A percentile compares a stretch with the other conserved stretches of the same genome.
phyloP scores from a whole-genome alignment of 1,140 invertebrate species.

The Drosophila sucinea region DNA sequence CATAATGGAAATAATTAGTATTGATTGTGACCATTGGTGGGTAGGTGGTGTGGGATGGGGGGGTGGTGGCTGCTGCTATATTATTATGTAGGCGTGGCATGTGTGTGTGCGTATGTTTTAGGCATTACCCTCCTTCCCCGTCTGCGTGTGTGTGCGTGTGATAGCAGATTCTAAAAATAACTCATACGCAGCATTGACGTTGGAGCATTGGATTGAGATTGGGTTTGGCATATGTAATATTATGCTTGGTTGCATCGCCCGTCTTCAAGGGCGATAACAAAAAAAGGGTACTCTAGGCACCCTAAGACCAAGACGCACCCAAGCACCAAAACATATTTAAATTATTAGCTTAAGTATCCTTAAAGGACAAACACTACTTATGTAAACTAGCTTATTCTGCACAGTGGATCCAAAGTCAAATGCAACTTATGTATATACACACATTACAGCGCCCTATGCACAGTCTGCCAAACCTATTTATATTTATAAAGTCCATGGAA shows the following conservation, averaged over 20 bases:
- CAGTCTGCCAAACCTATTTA: no score
- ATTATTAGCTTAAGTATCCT: no score
- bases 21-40: constrained; percentile 53
- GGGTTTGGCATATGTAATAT: constrained; percentile 46
- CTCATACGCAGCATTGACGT: constrained; percentile 51
- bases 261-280: constrained; percentile 27
- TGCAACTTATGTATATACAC: no score
- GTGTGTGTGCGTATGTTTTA: constrained; percentile 11
- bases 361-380: no score
- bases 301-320: no score
- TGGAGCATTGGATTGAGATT: constrained; percentile 52
- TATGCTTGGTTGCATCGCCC: constrained; percentile 46
- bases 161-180: constrained; percentile 54
- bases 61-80: no score
- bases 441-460: no score
- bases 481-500: no score
- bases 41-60: background rate
- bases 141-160: constrained; percentile 39
- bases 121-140: constrained; percentile 5
- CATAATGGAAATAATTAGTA: constrained; percentile 73
- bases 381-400: no score
- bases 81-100: background rate
- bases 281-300: constrained; percentile 14
- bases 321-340: no score
- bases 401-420: no score